Percentiles rank a stretch among this genome's conserved stretches.
Evolutionary conservation across 2,113 vertebrate species (phyloP).

Genomic region (Prolemur simus): DNA sequence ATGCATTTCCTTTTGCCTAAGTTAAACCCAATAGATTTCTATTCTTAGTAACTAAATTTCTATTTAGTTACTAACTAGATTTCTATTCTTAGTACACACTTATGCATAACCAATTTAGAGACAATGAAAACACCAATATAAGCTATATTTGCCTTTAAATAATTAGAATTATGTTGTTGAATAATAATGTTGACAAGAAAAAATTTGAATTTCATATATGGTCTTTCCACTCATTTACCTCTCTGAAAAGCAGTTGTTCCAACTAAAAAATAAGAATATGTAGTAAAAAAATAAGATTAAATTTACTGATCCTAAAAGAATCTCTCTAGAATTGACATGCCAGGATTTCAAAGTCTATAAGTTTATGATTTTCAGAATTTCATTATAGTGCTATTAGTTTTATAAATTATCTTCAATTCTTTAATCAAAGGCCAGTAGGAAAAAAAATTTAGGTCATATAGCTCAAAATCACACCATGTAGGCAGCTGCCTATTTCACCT

Average conservation of each 20-base stretch:
- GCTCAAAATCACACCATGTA: background rate
- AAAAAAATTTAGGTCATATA: conserved; percentile 13
- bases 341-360: background rate
- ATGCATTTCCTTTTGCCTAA: conserved; percentile 17
- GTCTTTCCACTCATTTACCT: background rate
- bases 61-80: background rate
- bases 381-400: conserved; percentile 31
- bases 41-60: conserved; percentile 1
- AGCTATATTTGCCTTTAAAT: conserved; percentile 24
- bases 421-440: background rate
- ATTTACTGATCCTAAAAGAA: background rate
- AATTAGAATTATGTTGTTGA: conserved; percentile 9
- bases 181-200: conserved; percentile 17
- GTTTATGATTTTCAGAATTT: background rate
- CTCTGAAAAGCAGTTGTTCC: conserved; percentile 25
- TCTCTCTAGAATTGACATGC: background rate
- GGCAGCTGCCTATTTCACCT: background rate
- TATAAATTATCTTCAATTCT: background rate
- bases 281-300: conserved; percentile 16
- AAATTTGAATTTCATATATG: background rate
- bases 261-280: background rate
- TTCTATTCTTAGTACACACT: conserved; percentile 1
- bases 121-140: background rate
- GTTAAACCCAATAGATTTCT: conserved; percentile 10
- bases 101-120: background rate